These are phyloP conservation scores for Clarias laeviceps DNA, from an alignment of 2,797 vertebrate genomes.

Conservation along the genomic window DNA sequence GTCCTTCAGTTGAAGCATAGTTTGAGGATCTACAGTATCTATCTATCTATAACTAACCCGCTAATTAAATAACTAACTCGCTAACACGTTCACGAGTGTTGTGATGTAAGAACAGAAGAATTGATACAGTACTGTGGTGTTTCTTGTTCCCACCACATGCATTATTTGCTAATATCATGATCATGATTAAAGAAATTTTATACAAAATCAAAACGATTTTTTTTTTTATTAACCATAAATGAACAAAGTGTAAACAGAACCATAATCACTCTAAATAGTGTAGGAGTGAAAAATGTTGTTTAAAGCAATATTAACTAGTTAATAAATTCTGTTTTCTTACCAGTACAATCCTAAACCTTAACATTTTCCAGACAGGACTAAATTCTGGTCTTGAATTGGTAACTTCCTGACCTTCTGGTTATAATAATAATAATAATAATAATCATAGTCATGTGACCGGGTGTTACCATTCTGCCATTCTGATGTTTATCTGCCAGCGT, in stretches of 20 bases:
- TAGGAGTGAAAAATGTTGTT: background rate
- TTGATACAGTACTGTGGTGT: background rate
- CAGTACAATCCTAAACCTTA: background rate
- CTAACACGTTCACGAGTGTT: background rate
- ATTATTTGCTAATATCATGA: background rate
- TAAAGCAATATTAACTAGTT: background rate
- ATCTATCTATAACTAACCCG: no score
- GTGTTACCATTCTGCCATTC: no score
- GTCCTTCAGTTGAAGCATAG: no score
- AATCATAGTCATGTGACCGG: no score
- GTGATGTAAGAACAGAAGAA: background rate
- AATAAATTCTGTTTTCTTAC: background rate
- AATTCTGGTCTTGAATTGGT: background rate
- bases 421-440: no score
- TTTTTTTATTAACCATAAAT: background rate
- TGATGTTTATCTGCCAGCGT: no score
- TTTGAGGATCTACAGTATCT: no score
- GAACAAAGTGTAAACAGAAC: background rate
- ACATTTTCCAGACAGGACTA: background rate
- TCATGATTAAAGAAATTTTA: background rate
- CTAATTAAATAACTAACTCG: no score
- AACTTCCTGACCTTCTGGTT: background rate
- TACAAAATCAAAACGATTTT: background rate
- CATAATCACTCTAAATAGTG: background rate
- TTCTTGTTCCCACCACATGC: background rate